These are phyloP conservation scores for Ceriagrion tenellum DNA, from an alignment of 2,888 invertebrate species.

Conservation along the genomic window DNA sequence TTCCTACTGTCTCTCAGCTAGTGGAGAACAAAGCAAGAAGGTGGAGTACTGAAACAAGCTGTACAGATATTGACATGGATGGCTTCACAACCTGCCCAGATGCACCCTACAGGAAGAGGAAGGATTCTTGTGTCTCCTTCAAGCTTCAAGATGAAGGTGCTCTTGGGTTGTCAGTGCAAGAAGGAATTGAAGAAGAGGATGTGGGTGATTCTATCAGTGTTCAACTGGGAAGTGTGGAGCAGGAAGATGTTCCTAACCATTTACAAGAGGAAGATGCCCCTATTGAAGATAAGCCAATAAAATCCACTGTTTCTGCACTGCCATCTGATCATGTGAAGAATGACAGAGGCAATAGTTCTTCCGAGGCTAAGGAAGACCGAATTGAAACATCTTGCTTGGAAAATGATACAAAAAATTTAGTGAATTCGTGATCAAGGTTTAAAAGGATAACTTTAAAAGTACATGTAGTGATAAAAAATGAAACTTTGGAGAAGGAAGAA, in stretches of 20 bases:
- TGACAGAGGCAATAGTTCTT: not conserved
- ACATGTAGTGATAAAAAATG: no score
- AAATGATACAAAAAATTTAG: not conserved
- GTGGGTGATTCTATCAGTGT: not conserved
- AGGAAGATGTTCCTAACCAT: not conserved
- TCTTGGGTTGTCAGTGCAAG: not conserved
- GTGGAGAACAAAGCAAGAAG: not conserved
- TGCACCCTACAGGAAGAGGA: not conserved
- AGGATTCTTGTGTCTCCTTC: slow-evolving; percentile 16
- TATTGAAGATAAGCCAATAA: not conserved
- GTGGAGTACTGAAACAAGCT: not conserved
- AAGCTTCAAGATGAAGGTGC: not conserved
- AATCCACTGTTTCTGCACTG: not conserved
- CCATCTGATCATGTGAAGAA: not conserved
- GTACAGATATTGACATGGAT: not conserved
- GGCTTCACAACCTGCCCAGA: not conserved
- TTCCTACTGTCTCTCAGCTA: not conserved
- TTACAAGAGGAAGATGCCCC: not conserved
- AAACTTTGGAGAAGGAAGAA: no score
- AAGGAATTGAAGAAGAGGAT: not conserved
- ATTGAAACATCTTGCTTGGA: not conserved
- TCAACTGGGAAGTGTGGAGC: not conserved
- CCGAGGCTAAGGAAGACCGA: not conserved
- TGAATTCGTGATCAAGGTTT: not conserved
- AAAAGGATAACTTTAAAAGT: no score